Base-by-base conservation (phyloP, 2,888 invertebrate species). In the Graphium colonna region DNA sequence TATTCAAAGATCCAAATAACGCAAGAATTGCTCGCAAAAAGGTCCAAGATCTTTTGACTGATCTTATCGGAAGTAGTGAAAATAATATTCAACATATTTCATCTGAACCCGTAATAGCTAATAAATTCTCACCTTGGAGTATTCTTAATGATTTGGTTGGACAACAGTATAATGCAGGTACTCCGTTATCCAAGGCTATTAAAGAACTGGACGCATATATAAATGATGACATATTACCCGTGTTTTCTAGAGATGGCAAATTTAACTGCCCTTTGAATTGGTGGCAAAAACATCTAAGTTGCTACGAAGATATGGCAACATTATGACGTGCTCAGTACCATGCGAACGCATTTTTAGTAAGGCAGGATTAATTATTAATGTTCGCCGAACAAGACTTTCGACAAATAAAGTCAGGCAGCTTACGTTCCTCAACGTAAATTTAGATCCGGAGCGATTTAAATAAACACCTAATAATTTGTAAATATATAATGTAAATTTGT, bases 251-350 rank as follows among this genome's bases (percentile, higher is more conserved):
- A 0, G 18, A 54, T 8, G 49, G 54, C 1, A 41, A 21, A n/a
- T 62, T 33, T 28, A 63, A 56, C 46, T 61, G 60, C 39, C 61
- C 61, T 3, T 36, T 63, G n/a, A 40, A 62, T 44, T 65, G 62
- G 62, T 63, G 62, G 61, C 51, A 51, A 10, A 36, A 33, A 8
- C 51, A 63, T 21, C 46, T 0, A 48, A 40, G 45, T 15, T 64
- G 13, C 28, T 56, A 2, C 13, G 36, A 42, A 36, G 31, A 5
- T 58, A 60, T 31, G 56, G 59, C 1, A 61, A 65, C 38, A 51
- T 62, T 1, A 51, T 63, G 50, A 61, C 60, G 0, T 58, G 61
- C 0, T 63, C 62, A 4, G 61, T 65, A n/a, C 62, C 61, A 1
- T 63, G 62, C 26, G 61, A 62, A 45, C 48, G 61, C 5, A 52